Conservation (phyloP, 30 jellyfish, hydroid and myxozoan species). For the Sanderia malayensis region DNA sequence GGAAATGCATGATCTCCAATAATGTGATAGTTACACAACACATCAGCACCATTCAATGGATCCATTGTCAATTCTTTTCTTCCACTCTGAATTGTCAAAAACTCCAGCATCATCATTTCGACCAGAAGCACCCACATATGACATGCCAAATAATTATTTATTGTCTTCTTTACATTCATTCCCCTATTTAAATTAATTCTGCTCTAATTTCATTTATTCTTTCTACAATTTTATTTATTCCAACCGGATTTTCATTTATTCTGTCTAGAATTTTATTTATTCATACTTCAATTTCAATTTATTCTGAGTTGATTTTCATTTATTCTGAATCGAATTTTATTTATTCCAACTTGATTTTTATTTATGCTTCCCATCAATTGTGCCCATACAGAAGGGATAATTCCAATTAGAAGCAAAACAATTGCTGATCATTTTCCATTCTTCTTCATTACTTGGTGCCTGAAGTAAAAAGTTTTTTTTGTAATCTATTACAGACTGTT, state of each 20-base stretch:
- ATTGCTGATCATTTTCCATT: slow-evolving; percentile 18
- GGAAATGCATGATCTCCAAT: slow-evolving; percentile 38
- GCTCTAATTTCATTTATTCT: too few relatives aligned
- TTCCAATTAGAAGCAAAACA: slow-evolving; percentile 19
- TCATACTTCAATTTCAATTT: too few relatives aligned
- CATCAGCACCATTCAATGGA: slow-evolving; percentile 14
- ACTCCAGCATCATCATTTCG: slow-evolving; percentile 44
- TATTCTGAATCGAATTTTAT: too few relatives aligned
- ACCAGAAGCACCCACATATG: slow-evolving; percentile 35
- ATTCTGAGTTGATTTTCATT: too few relatives aligned
- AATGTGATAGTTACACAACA: slow-evolving; percentile 14
- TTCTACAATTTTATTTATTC: too few relatives aligned
- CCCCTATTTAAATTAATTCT: too few relatives aligned
- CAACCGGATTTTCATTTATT: too few relatives aligned
- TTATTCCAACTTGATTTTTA: too few relatives aligned
- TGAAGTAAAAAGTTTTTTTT: not conserved
- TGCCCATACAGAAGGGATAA: slow-evolving; percentile 38
- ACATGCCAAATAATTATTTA: too few relatives aligned
- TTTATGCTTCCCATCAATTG: slow-evolving; percentile 36
- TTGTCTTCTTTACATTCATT: too few relatives aligned
- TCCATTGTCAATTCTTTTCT: not conserved
- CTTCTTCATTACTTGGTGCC: not conserved
- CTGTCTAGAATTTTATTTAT: too few relatives aligned
- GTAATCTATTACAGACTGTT: not conserved
- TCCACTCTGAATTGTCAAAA: not conserved